Evolutionary conservation across 2,797 vertebrate species (phyloP).

Genomic region (Hapalemur alaotrensis): DNA sequence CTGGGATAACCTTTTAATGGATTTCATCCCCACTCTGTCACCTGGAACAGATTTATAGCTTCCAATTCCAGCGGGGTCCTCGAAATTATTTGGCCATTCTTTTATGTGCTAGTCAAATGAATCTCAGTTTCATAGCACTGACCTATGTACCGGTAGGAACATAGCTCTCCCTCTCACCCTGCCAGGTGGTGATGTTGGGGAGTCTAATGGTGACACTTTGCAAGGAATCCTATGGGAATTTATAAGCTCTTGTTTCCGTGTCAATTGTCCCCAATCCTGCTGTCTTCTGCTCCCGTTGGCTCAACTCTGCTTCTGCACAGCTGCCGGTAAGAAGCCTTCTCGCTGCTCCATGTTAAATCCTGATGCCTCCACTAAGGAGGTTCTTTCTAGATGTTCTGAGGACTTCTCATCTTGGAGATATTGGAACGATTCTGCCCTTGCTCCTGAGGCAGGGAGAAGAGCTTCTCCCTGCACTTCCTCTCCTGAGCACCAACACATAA

Average conservation of each 20-base stretch:
- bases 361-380: background rate
- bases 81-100: background rate
- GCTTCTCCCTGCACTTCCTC: accelerated
- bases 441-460: background rate
- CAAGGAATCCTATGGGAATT: background rate
- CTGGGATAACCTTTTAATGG: background rate
- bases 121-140: background rate
- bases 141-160: background rate
- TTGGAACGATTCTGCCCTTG: background rate
- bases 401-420: background rate
- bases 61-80: background rate
- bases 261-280: background rate
- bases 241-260: background rate
- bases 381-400: background rate
- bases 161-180: background rate
- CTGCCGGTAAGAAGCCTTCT: background rate
- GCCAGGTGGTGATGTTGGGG: background rate
- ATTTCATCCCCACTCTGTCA: background rate
- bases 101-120: conserved; percentile 3
- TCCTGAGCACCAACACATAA: background rate
- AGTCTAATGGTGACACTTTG: background rate
- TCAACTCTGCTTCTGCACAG: background rate
- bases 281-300: background rate
- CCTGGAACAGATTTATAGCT: conserved; percentile 1
- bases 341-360: background rate